Evolutionary conservation across 2,113 vertebrate species (phyloP).

Genomic region (Cyanoderma ruficeps): DNA sequence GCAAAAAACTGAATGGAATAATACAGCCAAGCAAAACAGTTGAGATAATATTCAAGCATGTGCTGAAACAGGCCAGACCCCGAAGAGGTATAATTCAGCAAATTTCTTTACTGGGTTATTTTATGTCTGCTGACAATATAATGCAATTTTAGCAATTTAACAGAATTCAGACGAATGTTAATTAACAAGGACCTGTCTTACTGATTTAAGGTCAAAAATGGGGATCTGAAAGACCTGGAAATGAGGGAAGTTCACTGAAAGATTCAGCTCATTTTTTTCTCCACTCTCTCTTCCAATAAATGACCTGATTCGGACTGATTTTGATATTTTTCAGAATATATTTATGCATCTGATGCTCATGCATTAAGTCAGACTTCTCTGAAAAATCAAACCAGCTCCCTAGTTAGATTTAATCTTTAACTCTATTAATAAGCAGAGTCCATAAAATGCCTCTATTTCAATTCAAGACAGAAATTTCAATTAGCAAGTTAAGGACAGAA

Average conservation of each 20-base stretch:
- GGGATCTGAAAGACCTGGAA: background rate
- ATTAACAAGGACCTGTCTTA: conserved; percentile 37
- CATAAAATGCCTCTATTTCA: conserved; percentile 9
- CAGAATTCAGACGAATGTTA: conserved; percentile 16
- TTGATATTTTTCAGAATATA: background rate
- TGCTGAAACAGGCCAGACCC: background rate
- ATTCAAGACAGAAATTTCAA: conserved; percentile 17
- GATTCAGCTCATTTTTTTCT: background rate
- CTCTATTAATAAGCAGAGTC: background rate
- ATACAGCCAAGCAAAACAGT: background rate
- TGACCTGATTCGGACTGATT: background rate
- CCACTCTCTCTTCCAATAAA: background rate
- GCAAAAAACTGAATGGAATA: background rate
- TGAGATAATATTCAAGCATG: background rate
- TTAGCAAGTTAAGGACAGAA: conserved; percentile 15
- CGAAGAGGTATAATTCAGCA: background rate
- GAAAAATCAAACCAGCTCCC: conserved; percentile 2
- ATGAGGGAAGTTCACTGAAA: background rate
- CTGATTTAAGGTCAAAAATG: conserved; percentile 14
- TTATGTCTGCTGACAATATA: conserved; percentile 33
- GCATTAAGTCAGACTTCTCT: background rate
- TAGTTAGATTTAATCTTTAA: background rate
- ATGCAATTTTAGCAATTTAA: conserved; percentile 39
- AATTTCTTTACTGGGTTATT: conserved; percentile 9
- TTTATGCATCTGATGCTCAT: background rate